Conservation (phyloP, 2,113 vertebrate genomes). For the Prunella fulvescens region DNA sequence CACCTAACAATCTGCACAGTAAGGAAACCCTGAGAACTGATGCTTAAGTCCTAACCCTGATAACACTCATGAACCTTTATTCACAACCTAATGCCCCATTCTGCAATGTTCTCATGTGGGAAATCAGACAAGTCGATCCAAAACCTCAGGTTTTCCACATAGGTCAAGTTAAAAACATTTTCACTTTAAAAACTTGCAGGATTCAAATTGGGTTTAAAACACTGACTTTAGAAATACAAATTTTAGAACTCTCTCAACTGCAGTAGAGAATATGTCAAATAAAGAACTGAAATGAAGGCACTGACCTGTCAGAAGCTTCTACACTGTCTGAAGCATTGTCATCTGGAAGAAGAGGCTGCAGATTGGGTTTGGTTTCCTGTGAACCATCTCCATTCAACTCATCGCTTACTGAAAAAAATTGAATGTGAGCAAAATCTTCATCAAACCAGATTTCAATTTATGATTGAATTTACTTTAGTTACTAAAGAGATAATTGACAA, state of each 20-base stretch:
- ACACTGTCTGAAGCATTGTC: neutral
- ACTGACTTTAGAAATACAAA: neutral
- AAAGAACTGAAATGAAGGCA: neutral
- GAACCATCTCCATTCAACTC: neutral
- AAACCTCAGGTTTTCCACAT: neutral
- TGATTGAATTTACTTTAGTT: neutral
- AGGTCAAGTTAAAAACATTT: neutral
- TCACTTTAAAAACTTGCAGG: neutral
- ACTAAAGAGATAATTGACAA: neutral
- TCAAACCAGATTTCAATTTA: neutral
- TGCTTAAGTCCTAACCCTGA: neutral
- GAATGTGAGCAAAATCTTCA: neutral
- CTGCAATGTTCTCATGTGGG: rapidly evolving
- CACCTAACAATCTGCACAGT: neutral
- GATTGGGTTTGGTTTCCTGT: neutral
- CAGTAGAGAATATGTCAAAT: neutral
- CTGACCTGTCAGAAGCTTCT: conserved; percentile 48
- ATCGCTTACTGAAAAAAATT: conserved; percentile 41
- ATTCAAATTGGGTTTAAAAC: neutral
- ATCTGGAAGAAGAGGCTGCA: neutral
- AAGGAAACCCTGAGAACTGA: neutral
- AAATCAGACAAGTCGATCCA: neutral
- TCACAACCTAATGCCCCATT: neutral
- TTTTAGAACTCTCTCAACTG: neutral
- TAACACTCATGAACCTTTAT: neutral